Conservation (phyloP, 2,888 invertebrate species). For the Spicauda simplicius region DNA sequence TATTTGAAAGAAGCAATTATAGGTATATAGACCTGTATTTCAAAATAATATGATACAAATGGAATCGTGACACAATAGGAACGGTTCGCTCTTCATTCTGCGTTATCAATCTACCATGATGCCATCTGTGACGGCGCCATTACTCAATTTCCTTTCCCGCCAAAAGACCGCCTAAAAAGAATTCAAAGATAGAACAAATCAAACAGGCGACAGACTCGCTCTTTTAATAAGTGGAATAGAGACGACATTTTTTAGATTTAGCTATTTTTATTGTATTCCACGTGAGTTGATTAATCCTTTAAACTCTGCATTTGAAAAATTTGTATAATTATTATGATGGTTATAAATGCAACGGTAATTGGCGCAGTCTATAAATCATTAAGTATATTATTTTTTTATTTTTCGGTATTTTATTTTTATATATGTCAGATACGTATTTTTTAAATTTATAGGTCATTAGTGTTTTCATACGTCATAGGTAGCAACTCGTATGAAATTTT, state of each 20-base stretch:
- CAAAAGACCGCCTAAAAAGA: constrained; percentile 68
- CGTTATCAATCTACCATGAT: constrained; percentile 82
- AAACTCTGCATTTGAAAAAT: too few species aligned
- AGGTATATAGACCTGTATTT: constrained; percentile 9
- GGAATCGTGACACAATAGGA: constrained; percentile 64
- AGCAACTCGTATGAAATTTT: too few species aligned
- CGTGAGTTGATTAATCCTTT: neutral
- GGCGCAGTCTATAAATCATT: too few species aligned
- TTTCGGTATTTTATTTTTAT: too few species aligned
- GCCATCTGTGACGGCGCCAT: constrained; percentile 82
- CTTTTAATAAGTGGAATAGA: constrained; percentile 18
- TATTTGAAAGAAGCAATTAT: neutral
- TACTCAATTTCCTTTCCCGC: constrained; percentile 81
- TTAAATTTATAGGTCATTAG: too few species aligned
- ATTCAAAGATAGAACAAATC: constrained; percentile 51
- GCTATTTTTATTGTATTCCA: neutral
- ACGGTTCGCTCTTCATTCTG: constrained; percentile 70
- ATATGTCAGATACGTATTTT: too few species aligned
- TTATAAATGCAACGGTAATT: too few species aligned
- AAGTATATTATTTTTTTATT: too few species aligned
- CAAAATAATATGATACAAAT: constrained; percentile 45
- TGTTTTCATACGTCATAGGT: too few species aligned
- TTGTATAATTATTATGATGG: too few species aligned
- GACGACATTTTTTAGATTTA: neutral
- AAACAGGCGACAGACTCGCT: constrained; percentile 38